Evolutionary conservation across 2,113 vertebrate species (phyloP).

Genomic region (Oreocharis arfaki): DNA sequence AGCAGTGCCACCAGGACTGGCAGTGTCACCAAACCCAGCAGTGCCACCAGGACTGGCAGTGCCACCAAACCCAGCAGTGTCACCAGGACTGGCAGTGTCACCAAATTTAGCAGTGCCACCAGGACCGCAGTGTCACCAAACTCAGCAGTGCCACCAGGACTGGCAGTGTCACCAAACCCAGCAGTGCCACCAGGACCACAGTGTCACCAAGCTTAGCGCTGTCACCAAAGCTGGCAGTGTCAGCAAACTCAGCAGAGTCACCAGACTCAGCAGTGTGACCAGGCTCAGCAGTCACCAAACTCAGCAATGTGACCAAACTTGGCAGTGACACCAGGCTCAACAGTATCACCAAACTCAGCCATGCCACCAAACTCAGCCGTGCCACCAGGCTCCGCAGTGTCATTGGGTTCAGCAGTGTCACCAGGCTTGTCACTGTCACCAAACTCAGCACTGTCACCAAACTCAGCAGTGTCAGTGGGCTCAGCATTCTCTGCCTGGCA

Average conservation of each 20-base stretch:
- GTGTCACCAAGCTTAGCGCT: background rate
- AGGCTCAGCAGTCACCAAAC: accelerated
- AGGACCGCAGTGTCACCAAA: accelerated
- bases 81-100: background rate
- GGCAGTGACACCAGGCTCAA: no score
- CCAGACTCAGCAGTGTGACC: background rate
- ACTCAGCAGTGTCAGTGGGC: background rate
- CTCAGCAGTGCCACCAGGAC: background rate
- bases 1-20: accelerated
- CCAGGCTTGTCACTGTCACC: background rate
- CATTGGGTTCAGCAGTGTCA: background rate
- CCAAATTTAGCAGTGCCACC: no score
- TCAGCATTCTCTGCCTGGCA: background rate
- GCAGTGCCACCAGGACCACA: background rate
- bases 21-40: accelerated
- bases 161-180: background rate
- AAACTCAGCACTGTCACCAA: background rate
- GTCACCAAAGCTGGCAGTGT: accelerated
- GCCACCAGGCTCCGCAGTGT: accelerated
- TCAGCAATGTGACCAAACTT: no score
- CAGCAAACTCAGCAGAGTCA: background rate
- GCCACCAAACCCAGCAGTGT: background rate
- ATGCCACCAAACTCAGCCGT: background rate
- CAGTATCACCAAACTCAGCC: background rate
- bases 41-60: accelerated